phyloP scores from a whole-genome alignment of 2,888 invertebrate species.

The Acrobasis repandana region DNA sequence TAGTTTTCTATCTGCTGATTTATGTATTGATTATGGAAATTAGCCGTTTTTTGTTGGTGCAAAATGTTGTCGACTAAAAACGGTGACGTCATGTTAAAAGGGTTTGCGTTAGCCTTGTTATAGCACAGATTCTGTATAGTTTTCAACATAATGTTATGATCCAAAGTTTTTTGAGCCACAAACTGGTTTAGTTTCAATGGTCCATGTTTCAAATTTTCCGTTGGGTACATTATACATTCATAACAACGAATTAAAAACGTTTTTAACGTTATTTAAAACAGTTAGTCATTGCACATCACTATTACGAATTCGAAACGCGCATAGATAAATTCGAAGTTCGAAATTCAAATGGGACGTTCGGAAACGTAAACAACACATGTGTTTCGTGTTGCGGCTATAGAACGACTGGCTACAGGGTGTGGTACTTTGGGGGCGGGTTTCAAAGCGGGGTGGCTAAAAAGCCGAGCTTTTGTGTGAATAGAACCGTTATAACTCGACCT shows the following conservation, averaged over 20 bases:
- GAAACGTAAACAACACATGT: constrained; percentile 40
- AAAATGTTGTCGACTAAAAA: constrained; percentile 85
- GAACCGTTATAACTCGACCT: constrained; percentile 51
- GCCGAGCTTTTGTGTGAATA: constrained; percentile 59
- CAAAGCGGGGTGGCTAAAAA: constrained; percentile 68
- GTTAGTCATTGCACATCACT: constrained; percentile 28
- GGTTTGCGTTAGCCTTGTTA: constrained; percentile 56
- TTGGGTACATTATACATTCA: constrained; percentile 73
- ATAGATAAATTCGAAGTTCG: constrained; percentile 16
- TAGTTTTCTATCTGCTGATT: constrained; percentile 78
- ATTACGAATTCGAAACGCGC: constrained; percentile 23
- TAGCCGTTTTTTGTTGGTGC: constrained; percentile 80
- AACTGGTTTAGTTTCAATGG: constrained; percentile 69
- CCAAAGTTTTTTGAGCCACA: constrained; percentile 52
- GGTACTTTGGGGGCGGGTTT: constrained; percentile 70
- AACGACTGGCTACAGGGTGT: constrained; percentile 69
- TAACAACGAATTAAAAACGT: constrained; percentile 34
- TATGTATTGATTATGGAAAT: constrained; percentile 78
- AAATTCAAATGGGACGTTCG: constrained; percentile 22
- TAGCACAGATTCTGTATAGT: constrained; percentile 74
- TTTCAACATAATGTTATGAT: constrained; percentile 78
- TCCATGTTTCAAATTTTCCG: constrained; percentile 69
- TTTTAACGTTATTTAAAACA: constrained; percentile 11
- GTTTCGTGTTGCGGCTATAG: constrained; percentile 39
- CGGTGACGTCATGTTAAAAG: constrained; percentile 82